Evolutionary conservation across 2,113 vertebrate species (phyloP).

Genomic region (Platichthys flesus): DNA sequence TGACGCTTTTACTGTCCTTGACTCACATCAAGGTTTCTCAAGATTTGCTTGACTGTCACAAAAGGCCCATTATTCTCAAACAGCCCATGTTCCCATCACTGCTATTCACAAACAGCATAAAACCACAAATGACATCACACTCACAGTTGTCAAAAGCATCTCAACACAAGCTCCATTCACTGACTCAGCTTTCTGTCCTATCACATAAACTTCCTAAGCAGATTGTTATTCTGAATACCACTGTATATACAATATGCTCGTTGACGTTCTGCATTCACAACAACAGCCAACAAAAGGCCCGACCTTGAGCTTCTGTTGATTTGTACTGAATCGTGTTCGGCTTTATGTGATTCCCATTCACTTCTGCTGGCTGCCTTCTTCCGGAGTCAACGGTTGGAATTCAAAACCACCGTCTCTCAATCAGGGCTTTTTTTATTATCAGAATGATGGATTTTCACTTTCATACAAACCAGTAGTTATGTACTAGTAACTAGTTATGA

Average conservation of each 20-base stretch:
- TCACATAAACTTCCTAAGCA: no score
- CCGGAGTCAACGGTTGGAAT: neutral
- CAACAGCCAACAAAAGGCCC: conserved; percentile 23
- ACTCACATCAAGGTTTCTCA: no score
- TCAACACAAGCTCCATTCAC: no score
- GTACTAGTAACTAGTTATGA: no score
- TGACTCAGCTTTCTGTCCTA: no score
- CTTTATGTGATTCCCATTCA: conserved; percentile 36
- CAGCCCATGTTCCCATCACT: no score
- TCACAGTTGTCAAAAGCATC: no score
- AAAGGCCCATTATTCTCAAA: no score
- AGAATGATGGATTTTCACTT: conserved; percentile 5
- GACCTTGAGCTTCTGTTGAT: conserved; percentile 38
- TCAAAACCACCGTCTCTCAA: conserved; percentile 18
- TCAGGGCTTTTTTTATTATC: conserved; percentile 27
- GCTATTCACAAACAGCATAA: no score
- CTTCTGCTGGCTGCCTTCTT: conserved; percentile 13
- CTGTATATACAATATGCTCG: neutral
- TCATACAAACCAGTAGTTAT: conserved; percentile 31
- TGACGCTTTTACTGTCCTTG: no score
- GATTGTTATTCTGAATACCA: conserved; percentile 16
- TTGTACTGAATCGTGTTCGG: conserved; percentile 14
- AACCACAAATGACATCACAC: no score
- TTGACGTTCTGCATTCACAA: conserved; percentile 22
- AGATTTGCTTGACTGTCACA: no score